A percentile compares a stretch with the other conserved stretches of the same genome.
Evolutionary conservation across 2,113 vertebrate genomes (phyloP).

Genomic region (Cacatua alba): DNA sequence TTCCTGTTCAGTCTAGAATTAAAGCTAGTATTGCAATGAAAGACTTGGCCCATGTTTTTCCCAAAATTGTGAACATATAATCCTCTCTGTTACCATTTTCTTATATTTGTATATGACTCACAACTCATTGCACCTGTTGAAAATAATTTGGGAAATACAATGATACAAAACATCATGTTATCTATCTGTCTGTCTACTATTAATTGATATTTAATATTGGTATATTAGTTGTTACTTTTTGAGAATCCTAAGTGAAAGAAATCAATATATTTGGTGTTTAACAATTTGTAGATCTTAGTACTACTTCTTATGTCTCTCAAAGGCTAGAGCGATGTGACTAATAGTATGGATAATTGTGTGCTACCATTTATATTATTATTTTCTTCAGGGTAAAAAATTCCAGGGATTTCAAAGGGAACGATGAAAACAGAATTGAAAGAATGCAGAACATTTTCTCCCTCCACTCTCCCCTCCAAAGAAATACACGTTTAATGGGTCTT

Average conservation of each 20-base stretch:
- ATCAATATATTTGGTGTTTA: not conserved
- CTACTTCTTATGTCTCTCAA: conserved; percentile 7
- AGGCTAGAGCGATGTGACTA: conserved; percentile 3
- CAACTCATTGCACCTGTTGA: not conserved
- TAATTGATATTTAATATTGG: not conserved
- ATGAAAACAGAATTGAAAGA: not conserved
- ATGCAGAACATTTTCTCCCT: not conserved
- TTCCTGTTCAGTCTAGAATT: not conserved
- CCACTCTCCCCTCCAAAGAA: not conserved
- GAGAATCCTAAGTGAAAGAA: conserved; percentile 27
- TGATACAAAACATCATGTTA: not conserved
- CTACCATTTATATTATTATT: not conserved
- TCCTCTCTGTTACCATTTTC: not conserved
- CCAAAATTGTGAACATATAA: not conserved
- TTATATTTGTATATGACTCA: not conserved
- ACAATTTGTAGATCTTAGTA: conserved; percentile 23
- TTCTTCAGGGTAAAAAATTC: conserved; percentile 15
- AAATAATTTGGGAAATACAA: not conserved
- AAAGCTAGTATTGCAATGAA: not conserved
- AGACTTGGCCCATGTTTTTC: not conserved
- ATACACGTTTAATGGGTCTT: not conserved
- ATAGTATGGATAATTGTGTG: not conserved
- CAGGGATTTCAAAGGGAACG: not conserved
- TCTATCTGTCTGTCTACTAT: not conserved
- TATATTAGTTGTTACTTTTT: conserved; percentile 5